Conservation (phyloP, 2,888 invertebrate genomes). For the Listrodromus nycthemerus region DNA sequence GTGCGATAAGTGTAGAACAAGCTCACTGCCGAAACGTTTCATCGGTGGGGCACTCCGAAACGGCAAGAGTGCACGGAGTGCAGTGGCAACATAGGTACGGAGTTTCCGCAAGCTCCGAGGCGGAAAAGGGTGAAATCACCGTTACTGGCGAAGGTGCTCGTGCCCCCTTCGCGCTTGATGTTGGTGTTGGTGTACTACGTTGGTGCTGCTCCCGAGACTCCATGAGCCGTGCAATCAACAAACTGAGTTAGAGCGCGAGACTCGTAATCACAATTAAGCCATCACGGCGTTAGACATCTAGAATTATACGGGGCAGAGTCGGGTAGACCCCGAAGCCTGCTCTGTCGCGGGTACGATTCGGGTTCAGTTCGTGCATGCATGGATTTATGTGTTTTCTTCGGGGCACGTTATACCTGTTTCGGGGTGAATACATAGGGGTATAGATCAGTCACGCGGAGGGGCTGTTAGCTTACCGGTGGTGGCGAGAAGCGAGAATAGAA, state of each 20-base stretch:
- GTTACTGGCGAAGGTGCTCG: slow-evolving; percentile 49
- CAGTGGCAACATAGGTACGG: slow-evolving; percentile 45
- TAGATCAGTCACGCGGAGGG: slow-evolving; percentile 20
- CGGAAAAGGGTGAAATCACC: slow-evolving; percentile 59
- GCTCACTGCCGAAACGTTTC: slow-evolving; percentile 28
- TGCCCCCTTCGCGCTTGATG: slow-evolving; percentile 48
- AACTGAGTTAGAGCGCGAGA: slow-evolving; percentile 70
- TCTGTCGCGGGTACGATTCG: slow-evolving; percentile 46
- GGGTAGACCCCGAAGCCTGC: slow-evolving; percentile 59
- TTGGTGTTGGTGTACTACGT: slow-evolving; percentile 18
- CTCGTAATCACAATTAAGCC: slow-evolving; percentile 73
- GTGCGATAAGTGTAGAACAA: slow-evolving; percentile 15
- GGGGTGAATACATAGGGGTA: background rate
- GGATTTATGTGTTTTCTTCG: slow-evolving; percentile 7
- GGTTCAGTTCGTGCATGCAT: slow-evolving; percentile 40
- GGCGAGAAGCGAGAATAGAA: background rate
- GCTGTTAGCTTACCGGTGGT: slow-evolving; percentile 13
- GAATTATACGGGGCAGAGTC: slow-evolving; percentile 71
- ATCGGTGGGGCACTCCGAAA: slow-evolving; percentile 14
- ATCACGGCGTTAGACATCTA: slow-evolving; percentile 72
- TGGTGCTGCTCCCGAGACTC: slow-evolving; percentile 57
- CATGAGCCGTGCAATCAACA: slow-evolving; percentile 73
- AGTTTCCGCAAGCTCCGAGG: slow-evolving; percentile 44
- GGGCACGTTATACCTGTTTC: background rate
- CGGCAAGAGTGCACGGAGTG: slow-evolving; percentile 6